Evolutionary conservation across 92 coral and sea anemone species (phyloP).

Genomic region (Zoanthus gigantus): DNA sequence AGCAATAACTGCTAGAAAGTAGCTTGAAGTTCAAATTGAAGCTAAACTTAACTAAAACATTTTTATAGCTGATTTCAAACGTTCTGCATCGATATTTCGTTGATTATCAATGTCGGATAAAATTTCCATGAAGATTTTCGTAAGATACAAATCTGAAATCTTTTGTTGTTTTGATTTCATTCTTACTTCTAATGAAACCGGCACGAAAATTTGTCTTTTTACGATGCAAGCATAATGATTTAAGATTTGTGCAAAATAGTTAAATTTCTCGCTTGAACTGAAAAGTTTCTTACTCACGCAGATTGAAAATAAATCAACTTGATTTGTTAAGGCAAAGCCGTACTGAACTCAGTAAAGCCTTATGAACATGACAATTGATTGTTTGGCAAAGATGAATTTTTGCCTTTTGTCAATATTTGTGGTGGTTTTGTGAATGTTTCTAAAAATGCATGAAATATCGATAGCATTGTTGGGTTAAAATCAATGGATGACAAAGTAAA

Average conservation of each 20-base stretch:
- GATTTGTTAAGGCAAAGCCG: background rate
- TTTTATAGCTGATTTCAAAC: slow-evolving; percentile 1
- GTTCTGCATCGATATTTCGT: background rate
- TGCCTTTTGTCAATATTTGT: slow-evolving; percentile 24
- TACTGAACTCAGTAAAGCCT: background rate
- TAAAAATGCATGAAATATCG: slow-evolving; percentile 27
- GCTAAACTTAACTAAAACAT: background rate
- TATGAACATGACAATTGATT: slow-evolving; percentile 17
- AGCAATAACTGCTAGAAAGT: background rate
- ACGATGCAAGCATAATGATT: background rate
- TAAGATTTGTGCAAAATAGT: background rate
- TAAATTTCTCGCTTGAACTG: too few species aligned
- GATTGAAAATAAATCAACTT: background rate
- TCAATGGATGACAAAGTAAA: slow-evolving; percentile 14
- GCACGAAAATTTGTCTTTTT: background rate
- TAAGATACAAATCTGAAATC: background rate
- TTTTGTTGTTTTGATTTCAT: background rate
- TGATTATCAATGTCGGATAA: background rate
- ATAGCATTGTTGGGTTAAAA: slow-evolving; percentile 1
- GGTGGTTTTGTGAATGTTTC: slow-evolving; percentile 3
- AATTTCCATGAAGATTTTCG: background rate
- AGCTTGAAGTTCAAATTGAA: background rate
- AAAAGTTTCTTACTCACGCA: too few species aligned
- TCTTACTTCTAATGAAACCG: slow-evolving; percentile 6
- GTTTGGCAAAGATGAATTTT: background rate